Percentiles rank a stretch among this genome's conserved stretches.
Conservation (phyloP, 2,797 vertebrate genomes). For the Sebastes melanostomus region DNA sequence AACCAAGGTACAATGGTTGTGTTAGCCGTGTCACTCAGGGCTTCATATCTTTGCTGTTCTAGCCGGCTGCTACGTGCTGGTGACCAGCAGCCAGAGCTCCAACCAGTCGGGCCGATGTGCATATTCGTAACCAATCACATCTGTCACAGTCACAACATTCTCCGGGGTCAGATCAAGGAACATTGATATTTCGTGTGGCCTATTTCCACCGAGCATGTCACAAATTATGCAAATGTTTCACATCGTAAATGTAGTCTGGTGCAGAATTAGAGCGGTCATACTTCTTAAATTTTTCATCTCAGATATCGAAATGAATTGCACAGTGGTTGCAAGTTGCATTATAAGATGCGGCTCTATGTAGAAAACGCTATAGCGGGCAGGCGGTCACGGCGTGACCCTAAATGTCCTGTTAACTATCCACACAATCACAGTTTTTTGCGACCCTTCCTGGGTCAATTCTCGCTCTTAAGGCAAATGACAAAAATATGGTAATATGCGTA, state of each 20-base stretch:
- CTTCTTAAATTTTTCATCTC: slow-evolving; percentile 68
- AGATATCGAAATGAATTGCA: slow-evolving; percentile 67
- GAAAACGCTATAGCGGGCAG: slow-evolving; percentile 30
- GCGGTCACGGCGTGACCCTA: slow-evolving; percentile 51
- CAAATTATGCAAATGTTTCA: slow-evolving; percentile 69
- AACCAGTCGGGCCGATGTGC: slow-evolving; percentile 46
- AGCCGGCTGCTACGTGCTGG: slow-evolving; percentile 21
- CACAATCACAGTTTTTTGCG: slow-evolving; percentile 69
- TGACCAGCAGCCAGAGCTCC: slow-evolving; percentile 57
- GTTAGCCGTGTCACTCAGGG: slow-evolving; percentile 12
- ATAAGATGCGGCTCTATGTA: slow-evolving; percentile 39
- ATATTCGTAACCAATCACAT: slow-evolving; percentile 65
- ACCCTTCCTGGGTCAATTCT: slow-evolving; percentile 70
- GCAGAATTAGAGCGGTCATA: slow-evolving; percentile 64
- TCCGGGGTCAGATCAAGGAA: slow-evolving; percentile 74
- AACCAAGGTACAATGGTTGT: slow-evolving; percentile 20
- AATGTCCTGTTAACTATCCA: slow-evolving; percentile 64
- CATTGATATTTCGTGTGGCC: slow-evolving; percentile 70
- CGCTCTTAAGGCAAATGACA: slow-evolving; percentile 64
- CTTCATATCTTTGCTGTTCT: slow-evolving; percentile 18
- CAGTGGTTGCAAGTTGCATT: slow-evolving; percentile 52
- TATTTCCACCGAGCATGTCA: slow-evolving; percentile 62
- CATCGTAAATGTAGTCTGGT: slow-evolving; percentile 57
- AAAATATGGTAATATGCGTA: slow-evolving; percentile 73
- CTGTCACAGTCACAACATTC: slow-evolving; percentile 64